phyloP scores from a whole-genome alignment of 2,888 invertebrate genomes.

The Tiliacea aurago region DNA sequence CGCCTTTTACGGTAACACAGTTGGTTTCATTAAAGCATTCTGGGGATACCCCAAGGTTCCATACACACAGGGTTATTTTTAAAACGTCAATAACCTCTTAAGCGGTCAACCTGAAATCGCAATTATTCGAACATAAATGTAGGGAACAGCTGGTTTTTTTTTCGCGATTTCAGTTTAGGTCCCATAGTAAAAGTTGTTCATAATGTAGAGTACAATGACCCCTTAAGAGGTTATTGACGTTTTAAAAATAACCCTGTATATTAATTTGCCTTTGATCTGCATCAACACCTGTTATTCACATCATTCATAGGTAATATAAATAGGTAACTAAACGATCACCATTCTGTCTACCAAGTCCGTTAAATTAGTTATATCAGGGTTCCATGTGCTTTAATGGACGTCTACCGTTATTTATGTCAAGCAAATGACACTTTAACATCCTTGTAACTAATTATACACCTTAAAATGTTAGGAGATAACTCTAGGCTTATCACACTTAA shows the following conservation, averaged over 20 bases:
- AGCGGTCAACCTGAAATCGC: too few relatives aligned
- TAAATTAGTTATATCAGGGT: conserved; percentile 10
- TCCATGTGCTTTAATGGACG: conserved; percentile 25
- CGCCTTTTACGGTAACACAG: not conserved
- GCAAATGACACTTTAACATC: conserved; percentile 30
- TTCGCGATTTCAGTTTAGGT: too few relatives aligned
- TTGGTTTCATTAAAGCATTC: not conserved
- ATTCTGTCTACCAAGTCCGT: conserved; percentile 13
- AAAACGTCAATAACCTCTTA: too few relatives aligned
- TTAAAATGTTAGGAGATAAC: conserved; percentile 42
- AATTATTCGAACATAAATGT: too few relatives aligned
- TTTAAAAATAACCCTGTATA: too few relatives aligned
- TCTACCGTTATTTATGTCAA: conserved; percentile 32
- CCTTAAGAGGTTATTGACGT: too few relatives aligned
- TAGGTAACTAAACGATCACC: not conserved
- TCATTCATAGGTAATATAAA: not conserved
- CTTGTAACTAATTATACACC: conserved; percentile 42
- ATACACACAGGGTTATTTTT: too few relatives aligned
- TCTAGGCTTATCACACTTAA: conserved; percentile 41
- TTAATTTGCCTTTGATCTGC: too few relatives aligned
- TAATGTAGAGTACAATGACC: too few relatives aligned
- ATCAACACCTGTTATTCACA: not conserved
- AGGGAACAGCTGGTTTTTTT: too few relatives aligned
- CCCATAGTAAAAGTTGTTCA: too few relatives aligned
- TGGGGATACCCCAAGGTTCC: not conserved